phyloP scores from a whole-genome alignment of 2,113 vertebrate species.

The Aythya baeri region DNA sequence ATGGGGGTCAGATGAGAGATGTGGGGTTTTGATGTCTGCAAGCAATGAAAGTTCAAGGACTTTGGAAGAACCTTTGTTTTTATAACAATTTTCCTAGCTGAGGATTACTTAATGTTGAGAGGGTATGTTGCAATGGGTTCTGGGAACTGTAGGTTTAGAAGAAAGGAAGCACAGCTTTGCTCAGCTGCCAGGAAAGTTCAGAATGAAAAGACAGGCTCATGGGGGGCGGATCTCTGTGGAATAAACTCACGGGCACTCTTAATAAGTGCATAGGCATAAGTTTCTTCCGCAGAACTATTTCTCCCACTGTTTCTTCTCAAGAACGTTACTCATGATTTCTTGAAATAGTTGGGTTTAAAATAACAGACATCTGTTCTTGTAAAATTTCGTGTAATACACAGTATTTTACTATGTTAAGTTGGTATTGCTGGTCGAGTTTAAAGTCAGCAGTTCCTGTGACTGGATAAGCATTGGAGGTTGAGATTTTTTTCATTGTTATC shows the following conservation, averaged over 20 bases:
- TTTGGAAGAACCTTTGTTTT: background rate
- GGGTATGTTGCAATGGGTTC: background rate
- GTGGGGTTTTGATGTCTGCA: background rate
- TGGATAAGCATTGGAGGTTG: background rate
- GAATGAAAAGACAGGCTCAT: background rate
- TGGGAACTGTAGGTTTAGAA: background rate
- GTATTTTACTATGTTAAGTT: background rate
- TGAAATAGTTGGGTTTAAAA: background rate
- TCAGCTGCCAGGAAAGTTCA: background rate
- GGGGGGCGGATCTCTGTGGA: background rate
- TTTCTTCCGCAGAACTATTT: background rate
- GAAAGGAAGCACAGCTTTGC: background rate
- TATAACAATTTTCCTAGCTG: accelerated
- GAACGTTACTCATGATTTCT: background rate
- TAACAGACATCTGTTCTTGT: background rate
- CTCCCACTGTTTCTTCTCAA: background rate
- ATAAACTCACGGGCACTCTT: background rate
- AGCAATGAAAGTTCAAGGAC: background rate
- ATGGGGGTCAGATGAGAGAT: background rate
- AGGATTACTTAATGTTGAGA: background rate
- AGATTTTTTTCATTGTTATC: background rate
- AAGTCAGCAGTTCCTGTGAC: background rate
- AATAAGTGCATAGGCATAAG: background rate
- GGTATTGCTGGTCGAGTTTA: background rate
- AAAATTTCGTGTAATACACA: background rate